Conservation (phyloP, 2,888 invertebrate genomes). For the Cerastis leucographa region DNA sequence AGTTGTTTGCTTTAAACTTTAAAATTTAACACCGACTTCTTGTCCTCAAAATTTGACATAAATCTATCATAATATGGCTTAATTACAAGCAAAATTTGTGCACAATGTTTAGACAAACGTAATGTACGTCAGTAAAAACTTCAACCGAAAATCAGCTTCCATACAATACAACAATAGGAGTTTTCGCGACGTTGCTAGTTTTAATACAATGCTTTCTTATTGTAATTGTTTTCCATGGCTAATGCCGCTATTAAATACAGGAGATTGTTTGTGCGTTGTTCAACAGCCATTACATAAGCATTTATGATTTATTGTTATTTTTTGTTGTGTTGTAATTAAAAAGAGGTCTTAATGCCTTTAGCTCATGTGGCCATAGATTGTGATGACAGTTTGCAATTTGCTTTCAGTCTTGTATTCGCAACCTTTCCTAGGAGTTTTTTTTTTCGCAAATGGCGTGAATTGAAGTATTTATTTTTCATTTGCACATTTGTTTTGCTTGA, state of each 20-base stretch:
- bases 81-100: neutral
- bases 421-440: neutral
- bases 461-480: neutral
- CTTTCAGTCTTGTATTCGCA: neutral
- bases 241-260: conserved; percentile 35
- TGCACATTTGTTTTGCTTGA: neutral
- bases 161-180: conserved; percentile 37
- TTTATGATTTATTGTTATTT: conserved; percentile 19
- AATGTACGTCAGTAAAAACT: conserved; percentile 6
- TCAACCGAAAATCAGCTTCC: conserved; percentile 15
- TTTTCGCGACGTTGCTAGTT: conserved; percentile 50
- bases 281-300: neutral
- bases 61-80: neutral
- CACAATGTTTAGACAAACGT: conserved; percentile 2
- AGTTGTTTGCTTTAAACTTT: no score
- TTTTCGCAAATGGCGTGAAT: neutral
- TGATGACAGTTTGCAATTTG: conserved; percentile 12
- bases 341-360: conserved; percentile 5
- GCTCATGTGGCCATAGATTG: neutral
- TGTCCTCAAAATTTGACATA: neutral
- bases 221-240: conserved; percentile 42
- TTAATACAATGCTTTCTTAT: conserved; percentile 60
- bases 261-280: conserved; percentile 26
- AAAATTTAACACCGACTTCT: neutral
- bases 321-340: conserved; percentile 8